Evolutionary conservation across 2,113 vertebrate genomes (phyloP), one percentile per base, ranked within the genome.

Genomic region (Chlamydotis undulata): DNA sequence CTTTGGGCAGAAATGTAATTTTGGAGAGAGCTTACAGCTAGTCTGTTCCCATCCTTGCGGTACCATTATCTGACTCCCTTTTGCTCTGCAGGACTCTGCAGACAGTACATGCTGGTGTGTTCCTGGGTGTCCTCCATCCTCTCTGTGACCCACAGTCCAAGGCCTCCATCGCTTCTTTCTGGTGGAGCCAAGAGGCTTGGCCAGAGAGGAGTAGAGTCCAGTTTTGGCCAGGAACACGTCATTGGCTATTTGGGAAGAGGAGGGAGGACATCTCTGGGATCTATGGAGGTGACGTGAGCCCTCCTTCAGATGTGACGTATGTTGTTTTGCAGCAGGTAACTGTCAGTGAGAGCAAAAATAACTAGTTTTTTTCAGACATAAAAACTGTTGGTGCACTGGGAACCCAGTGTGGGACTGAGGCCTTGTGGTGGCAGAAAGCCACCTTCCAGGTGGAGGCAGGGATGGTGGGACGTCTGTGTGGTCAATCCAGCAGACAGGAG

Each of bases 111-210:
- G 16, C n/a, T 63, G 31, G 5, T 12, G 21, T 7, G 31, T 41
- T 24, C 79, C 22, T 31, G 5, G 0, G 9, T 13, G 0, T 18
- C 17, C 12, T 17, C 14, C 17, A 18, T 6, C 12, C 17, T 8
- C n/a, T 53, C 23, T 43, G 50, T 1, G 8, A 21, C 13, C 6
- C 19, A 8, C 10, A 55, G 22, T 10, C 43, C 70, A 75, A 84
- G 37, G 6, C 28, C 52, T 55, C 4, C 3, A 13, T 37, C 5
- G 0, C 17, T 67, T 87, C 37, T 53, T 76, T 76, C 60, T 55
- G 21, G 10, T 29, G 50, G 23, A 87, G 49, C 15, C 47, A 70
- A 74, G 16, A 11, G 29, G 12, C 35, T 52, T 63, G 43, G 31
- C 9, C 69, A 84, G 60, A 55, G 35, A 47, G 0, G 3, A 79